A percentile compares a stretch with the other conserved stretches of the same genome.
Conservation (phyloP, 2,888 invertebrate species). For the Polyommatus icarus region DNA sequence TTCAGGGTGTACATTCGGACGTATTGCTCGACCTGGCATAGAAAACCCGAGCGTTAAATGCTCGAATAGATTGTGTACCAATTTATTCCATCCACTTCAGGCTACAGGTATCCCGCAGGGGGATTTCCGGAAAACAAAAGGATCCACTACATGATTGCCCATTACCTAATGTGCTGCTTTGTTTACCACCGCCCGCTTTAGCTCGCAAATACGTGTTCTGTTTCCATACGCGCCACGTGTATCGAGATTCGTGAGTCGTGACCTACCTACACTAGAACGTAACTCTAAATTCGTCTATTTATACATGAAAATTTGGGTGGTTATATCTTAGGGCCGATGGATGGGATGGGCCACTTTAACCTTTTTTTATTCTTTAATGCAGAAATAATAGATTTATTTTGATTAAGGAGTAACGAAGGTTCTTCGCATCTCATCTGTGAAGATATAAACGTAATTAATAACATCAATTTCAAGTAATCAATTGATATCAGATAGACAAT, state of each 20-base stretch:
- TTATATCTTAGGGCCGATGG: no score
- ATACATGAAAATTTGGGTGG: no score
- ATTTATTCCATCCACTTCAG: neutral
- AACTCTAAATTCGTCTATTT: neutral
- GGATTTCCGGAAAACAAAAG: constrained; percentile 26
- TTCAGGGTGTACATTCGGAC: neutral
- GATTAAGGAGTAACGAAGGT: no score
- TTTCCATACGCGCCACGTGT: neutral
- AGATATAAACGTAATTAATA: no score
- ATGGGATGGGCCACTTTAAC: no score
- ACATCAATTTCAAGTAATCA: no score
- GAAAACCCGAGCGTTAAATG: neutral
- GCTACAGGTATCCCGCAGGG: neutral
- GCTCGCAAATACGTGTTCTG: constrained; percentile 20
- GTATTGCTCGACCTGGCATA: neutral
- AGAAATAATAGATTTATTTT: no score
- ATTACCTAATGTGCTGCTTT: constrained; percentile 27
- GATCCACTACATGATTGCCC: constrained; percentile 28
- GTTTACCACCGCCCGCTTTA: constrained; percentile 1
- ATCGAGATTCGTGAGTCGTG: neutral
- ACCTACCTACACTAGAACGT: neutral
- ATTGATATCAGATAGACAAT: no score
- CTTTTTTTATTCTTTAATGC: no score
- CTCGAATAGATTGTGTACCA: neutral
- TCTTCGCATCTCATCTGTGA: no score